phyloP scores from a whole-genome alignment of 1,140 invertebrate genomes.

The Penaeus vannamei region DNA sequence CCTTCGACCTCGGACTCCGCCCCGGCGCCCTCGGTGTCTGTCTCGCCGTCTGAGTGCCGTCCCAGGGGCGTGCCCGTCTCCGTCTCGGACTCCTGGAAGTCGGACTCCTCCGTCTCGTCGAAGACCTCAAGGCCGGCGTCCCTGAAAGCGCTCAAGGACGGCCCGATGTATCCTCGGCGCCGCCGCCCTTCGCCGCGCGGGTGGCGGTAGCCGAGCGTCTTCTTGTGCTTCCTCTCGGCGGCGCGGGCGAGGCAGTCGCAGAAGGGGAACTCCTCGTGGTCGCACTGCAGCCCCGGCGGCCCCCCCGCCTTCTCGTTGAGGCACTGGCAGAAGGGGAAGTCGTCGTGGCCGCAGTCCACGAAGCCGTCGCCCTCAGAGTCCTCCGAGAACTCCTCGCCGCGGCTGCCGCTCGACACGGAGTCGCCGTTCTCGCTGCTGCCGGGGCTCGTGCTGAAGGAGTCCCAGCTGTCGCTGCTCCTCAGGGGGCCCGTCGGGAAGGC shows the following conservation, averaged over 20 bases:
- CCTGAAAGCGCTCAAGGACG: slow-evolving; percentile 33
- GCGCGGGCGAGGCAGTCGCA: slow-evolving; percentile 36
- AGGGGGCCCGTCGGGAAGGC: neutral
- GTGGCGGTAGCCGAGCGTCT: neutral
- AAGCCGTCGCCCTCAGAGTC: neutral
- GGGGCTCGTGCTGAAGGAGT: slow-evolving; percentile 5
- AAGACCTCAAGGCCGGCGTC: slow-evolving; percentile 46
- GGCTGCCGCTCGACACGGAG: neutral
- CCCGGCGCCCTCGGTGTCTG: slow-evolving; percentile 28
- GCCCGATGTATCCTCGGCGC: slow-evolving; percentile 31
- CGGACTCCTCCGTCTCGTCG: slow-evolving; percentile 57
- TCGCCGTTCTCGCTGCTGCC: neutral
- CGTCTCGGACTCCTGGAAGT: slow-evolving; percentile 53
- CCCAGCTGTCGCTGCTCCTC: slow-evolving; percentile 17
- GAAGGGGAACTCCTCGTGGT: slow-evolving; percentile 48
- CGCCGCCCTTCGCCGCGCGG: slow-evolving; percentile 18
- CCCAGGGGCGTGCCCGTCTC: neutral
- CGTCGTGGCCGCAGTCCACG: slow-evolving; percentile 35
- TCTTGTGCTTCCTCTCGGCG: neutral
- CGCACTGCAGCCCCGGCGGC: neutral
- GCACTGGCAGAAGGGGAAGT: slow-evolving; percentile 18
- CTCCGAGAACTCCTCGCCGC: neutral
- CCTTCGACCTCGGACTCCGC: neutral
- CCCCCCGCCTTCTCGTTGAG: slow-evolving; percentile 19
- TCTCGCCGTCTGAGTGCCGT: slow-evolving; percentile 1